Base-by-base conservation (phyloP, 1,140 invertebrate genomes). In the Caenorhabditis latens region DNA sequence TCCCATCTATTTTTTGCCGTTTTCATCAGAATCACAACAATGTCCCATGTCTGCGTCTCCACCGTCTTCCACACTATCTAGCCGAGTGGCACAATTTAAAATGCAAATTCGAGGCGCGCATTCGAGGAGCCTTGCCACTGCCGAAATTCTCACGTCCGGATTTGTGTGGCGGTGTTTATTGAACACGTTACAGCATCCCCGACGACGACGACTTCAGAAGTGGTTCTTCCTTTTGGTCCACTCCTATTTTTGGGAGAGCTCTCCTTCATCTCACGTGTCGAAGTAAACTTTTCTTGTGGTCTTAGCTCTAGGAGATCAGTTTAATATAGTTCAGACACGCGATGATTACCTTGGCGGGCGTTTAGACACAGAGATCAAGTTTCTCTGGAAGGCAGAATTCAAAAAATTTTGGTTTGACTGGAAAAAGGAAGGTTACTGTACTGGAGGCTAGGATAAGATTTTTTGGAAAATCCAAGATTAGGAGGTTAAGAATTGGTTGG, bases 61-160 rank as follows among this genome's bases (percentile, higher is more conserved):
- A 32, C 53, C 14, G 11, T 48, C 46, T 50, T 24, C 50, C 46
- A n/a, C n/a, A 21, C 13, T 79, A 2, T 43, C 46, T 79, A 24
- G 24, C 46, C n/a, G 46, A 48, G 71, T 79, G 71, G 46, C 71
- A 79, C 71, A 79, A 79, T 79, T 79, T 79, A 50, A 79, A 79
- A 79, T 79, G 43, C 71, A 79, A 79, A 79, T 79, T 79, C 71
- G 46, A 79, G 46, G 46, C 71, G 71, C 19, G 43, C 53, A 46
- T 16, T 53, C 11, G 50, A 53, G 50, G 50, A 14, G 46, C 21
- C 46, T 40, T 24, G 19, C 71, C 50, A 53, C 46, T 79, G 13
- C 71, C 71, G 71, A 79, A 79, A 79, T 79, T 79, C 71, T 79
- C 71, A 79, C 71, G 71, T 79, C 71, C 71, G 71, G 71, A 79